Percentiles rank a stretch among this genome's conserved stretches.
Conservation (phyloP, 2,797 vertebrate species). For the Tapera naevia region DNA sequence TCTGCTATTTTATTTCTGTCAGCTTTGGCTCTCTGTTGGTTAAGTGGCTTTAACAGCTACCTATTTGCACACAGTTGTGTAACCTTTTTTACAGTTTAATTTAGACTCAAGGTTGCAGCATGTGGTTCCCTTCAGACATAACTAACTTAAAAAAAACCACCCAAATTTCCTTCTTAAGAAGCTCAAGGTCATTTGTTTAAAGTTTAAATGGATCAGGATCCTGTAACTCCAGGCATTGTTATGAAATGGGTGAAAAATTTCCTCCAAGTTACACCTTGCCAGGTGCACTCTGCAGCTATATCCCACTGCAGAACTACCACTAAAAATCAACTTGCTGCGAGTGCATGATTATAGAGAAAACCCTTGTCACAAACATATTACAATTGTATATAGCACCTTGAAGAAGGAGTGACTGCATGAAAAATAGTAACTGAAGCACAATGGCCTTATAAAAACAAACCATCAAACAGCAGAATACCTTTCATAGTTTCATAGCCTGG, state of each 20-base stretch:
- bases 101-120: conserved; percentile 26
- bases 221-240: conserved; percentile 24
- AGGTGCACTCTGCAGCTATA: not conserved
- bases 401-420: not conserved
- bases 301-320: not conserved
- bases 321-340: not conserved
- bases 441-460: not conserved
- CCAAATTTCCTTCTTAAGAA: conserved; percentile 21
- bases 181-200: conserved; percentile 33
- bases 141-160: conserved; percentile 4
- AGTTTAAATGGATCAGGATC: not conserved
- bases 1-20: not conserved
- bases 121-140: conserved; percentile 49
- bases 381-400: not conserved
- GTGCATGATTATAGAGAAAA: not conserved
- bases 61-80: conserved; percentile 6
- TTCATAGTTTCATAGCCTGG: not conserved
- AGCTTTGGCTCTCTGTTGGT: not conserved
- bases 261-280: not conserved
- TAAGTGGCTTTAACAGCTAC: conserved; percentile 9
- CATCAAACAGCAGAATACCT: not conserved
- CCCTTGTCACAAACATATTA: not conserved
- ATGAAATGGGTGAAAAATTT: not conserved
- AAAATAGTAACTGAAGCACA: not conserved
- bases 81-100: conserved; percentile 27